Evolutionary conservation across 2,888 invertebrate genomes (phyloP).

Genomic region (Adela reaumurella): DNA sequence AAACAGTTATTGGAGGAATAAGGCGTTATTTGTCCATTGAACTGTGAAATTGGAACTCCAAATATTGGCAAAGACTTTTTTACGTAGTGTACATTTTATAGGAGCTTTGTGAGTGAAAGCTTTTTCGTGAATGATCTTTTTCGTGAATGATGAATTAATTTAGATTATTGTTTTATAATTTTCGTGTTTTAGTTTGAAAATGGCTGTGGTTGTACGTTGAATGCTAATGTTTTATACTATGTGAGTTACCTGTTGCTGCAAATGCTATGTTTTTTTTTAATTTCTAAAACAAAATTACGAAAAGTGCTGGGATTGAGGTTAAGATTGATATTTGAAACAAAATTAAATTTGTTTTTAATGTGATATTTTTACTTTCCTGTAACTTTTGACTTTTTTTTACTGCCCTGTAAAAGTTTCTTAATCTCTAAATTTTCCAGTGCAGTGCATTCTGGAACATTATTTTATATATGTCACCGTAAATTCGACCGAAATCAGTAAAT

Average conservation of each 20-base stretch:
- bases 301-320: neutral
- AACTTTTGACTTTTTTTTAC: too few relatives aligned
- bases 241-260: neutral
- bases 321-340: neutral
- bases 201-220: neutral
- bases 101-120: neutral
- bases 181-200: neutral
- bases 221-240: neutral
- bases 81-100: neutral
- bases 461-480: too few relatives aligned
- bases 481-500: too few relatives aligned
- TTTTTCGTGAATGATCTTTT: conserved; percentile 2
- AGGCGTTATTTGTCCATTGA: neutral
- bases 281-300: neutral
- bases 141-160: conserved; percentile 4
- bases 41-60: neutral
- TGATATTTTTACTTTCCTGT: too few relatives aligned
- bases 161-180: conserved; percentile 2
- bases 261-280: neutral
- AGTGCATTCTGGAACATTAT: too few relatives aligned
- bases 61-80: neutral
- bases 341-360: too few relatives aligned
- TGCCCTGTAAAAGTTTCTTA: too few relatives aligned
- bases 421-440: too few relatives aligned
- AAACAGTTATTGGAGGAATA: neutral